These are phyloP conservation scores for Lasiurus cinereus DNA, from an alignment of 2,113 vertebrate genomes.

Conservation along the genomic window DNA sequence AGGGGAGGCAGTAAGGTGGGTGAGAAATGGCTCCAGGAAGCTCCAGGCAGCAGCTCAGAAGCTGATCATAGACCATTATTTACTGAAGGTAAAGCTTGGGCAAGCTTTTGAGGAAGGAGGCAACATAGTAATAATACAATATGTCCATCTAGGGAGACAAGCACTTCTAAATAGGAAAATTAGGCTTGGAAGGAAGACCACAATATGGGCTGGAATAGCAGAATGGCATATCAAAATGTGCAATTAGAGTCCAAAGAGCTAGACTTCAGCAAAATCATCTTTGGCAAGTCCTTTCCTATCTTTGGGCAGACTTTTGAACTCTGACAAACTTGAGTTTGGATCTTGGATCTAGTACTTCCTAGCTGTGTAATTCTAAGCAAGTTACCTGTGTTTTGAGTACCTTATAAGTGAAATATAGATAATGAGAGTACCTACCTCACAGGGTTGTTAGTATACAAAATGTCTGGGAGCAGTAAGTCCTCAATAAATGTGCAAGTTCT, in stretches of 20 bases:
- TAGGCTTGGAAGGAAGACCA: slow-evolving; percentile 30
- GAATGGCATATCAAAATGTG: not conserved
- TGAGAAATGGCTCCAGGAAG: not conserved
- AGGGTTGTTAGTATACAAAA: not conserved
- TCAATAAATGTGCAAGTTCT: slow-evolving; percentile 15
- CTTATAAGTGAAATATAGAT: not conserved
- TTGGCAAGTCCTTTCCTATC: slow-evolving; percentile 39
- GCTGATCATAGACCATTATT: slow-evolving; percentile 42
- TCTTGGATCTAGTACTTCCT: slow-evolving; percentile 16
- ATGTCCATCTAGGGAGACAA: not conserved
- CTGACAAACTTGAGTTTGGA: slow-evolving; percentile 56
- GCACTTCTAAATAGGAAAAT: slow-evolving; percentile 51
- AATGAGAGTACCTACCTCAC: not conserved
- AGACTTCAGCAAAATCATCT: slow-evolving; percentile 16
- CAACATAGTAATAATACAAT: slow-evolving; percentile 24
- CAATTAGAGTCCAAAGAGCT: slow-evolving; percentile 41
- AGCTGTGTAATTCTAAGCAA: not conserved
- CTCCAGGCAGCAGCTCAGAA: not conserved
- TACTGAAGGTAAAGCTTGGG: slow-evolving; percentile 43
- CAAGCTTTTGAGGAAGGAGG: slow-evolving; percentile 36
- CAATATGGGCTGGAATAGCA: not conserved
- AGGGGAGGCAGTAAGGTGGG: not conserved
- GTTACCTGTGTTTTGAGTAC: not conserved
- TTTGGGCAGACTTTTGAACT: slow-evolving; percentile 48
- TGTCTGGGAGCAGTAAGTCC: not conserved